Percentiles rank a stretch among this genome's conserved stretches.
These are phyloP conservation scores for Diplosoma virens DNA, from an alignment of 23 tunicate genomes.

Conservation along the genomic window DNA sequence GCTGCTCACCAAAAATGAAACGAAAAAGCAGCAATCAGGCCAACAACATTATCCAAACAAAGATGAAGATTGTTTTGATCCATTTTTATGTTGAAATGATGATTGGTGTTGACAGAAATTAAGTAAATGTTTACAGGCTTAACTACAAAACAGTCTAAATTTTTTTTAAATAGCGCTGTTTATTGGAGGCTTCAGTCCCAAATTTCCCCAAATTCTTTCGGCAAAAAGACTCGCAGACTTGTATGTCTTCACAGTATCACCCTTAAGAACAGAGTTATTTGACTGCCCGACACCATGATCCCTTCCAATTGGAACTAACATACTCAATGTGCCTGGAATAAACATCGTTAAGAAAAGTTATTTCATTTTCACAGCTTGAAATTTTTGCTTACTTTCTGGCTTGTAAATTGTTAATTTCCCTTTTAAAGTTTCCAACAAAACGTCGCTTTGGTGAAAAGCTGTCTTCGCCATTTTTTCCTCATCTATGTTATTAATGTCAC, in stretches of 20 bases:
- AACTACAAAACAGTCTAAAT: too few relatives aligned
- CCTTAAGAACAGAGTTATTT: slow-evolving; percentile 33
- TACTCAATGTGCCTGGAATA: slow-evolving; percentile 22
- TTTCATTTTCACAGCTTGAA: too few relatives aligned
- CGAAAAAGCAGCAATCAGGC: too few relatives aligned
- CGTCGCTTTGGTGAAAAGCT: slow-evolving; percentile 34
- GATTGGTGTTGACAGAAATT: too few relatives aligned
- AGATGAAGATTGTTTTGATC: too few relatives aligned
- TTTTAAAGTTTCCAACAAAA: not conserved
- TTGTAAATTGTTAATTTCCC: too few relatives aligned
- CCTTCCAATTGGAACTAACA: slow-evolving; percentile 77
- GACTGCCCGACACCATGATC: slow-evolving; percentile 61
- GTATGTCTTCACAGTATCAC: slow-evolving; percentile 14
- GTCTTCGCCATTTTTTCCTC: slow-evolving; percentile 89
- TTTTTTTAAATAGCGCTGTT: not conserved
- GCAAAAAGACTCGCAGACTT: slow-evolving; percentile 56
- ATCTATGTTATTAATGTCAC: slow-evolving; percentile 57
- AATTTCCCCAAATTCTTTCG: slow-evolving; percentile 33
- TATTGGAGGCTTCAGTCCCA: slow-evolving; percentile 54
- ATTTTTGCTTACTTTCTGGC: too few relatives aligned
- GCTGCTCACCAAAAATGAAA: too few relatives aligned
- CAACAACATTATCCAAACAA: too few relatives aligned
- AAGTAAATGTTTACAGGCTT: too few relatives aligned
- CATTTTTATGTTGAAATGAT: too few relatives aligned
- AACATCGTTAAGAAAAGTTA: too few relatives aligned